phyloP scores from a whole-genome alignment of 2,113 vertebrate species.

The Arvicanthis niloticus region DNA sequence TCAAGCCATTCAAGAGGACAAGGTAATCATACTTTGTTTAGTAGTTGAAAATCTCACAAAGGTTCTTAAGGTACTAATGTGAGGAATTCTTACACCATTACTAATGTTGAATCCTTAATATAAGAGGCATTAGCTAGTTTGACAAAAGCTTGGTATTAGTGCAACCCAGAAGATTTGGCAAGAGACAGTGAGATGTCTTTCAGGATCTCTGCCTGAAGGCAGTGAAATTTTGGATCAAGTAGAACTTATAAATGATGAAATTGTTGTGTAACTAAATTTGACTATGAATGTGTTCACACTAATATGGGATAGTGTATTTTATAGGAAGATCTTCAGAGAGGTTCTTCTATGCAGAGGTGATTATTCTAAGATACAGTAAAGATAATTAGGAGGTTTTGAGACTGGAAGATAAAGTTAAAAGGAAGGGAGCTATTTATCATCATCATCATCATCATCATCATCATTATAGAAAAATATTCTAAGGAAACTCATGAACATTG shows the following conservation, averaged over 20 bases:
- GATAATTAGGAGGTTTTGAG: neutral
- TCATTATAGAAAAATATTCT: neutral
- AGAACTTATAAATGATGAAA: neutral
- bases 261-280: neutral
- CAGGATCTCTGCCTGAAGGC: neutral
- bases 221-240: conserved; percentile 4
- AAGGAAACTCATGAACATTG: conserved; percentile 11
- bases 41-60: conserved; percentile 16
- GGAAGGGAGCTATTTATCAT: neutral
- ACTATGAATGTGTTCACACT: conserved; percentile 18
- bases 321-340: neutral
- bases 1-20: conserved; percentile 11
- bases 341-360: neutral
- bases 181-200: conserved; percentile 45
- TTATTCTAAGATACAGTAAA: conserved; percentile 40
- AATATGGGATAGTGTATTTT: neutral
- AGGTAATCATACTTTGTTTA: conserved; percentile 23
- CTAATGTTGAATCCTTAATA: conserved; percentile 28
- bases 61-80: neutral
- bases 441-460: too few species aligned
- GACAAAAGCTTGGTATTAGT: conserved; percentile 23
- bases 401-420: neutral
- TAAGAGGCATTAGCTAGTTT: conserved; percentile 40
- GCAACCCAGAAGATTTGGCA: conserved; percentile 1
- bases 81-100: neutral